These are phyloP conservation scores for Tetanocera ferruginea DNA, from an alignment of 2,888 invertebrate genomes.

Conservation along the genomic window DNA sequence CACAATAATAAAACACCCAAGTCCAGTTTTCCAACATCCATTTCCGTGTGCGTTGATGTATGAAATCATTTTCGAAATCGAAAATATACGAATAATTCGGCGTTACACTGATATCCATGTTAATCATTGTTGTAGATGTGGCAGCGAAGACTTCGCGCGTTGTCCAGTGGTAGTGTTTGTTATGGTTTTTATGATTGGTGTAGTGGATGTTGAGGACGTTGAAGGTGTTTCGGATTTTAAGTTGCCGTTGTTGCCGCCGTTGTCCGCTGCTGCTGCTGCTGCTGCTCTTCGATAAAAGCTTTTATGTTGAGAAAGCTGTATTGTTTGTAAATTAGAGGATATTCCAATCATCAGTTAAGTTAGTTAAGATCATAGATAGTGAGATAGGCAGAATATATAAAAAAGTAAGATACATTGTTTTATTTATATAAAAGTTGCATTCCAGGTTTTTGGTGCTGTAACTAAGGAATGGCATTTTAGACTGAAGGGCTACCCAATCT, in stretches of 20 bases:
- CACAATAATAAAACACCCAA: conserved; percentile 87
- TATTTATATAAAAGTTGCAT: no score
- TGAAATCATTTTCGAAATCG: conserved; percentile 95
- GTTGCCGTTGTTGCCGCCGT: background rate
- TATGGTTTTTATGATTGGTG: background rate
- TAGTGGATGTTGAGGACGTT: background rate
- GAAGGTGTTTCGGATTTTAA: background rate
- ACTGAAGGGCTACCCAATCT: no score
- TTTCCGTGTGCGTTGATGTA: conserved; percentile 86
- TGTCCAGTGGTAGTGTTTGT: background rate
- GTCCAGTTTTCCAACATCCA: conserved; percentile 99
- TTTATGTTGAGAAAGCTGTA: background rate
- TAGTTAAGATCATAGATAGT: no score
- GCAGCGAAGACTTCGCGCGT: background rate
- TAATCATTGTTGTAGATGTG: conserved; percentile 58
- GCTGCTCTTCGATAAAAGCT: background rate
- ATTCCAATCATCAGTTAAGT: no score
- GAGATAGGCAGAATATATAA: no score
- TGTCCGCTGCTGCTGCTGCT: background rate
- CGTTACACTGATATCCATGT: conserved; percentile 74
- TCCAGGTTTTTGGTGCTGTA: background rate
- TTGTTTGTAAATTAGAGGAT: no score
- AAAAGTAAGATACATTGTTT: no score
- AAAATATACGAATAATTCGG: conserved; percentile 95
- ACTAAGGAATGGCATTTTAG: no score